Conservation (phyloP, 2,888 invertebrate species). For the Hoplodrina ambigua region DNA sequence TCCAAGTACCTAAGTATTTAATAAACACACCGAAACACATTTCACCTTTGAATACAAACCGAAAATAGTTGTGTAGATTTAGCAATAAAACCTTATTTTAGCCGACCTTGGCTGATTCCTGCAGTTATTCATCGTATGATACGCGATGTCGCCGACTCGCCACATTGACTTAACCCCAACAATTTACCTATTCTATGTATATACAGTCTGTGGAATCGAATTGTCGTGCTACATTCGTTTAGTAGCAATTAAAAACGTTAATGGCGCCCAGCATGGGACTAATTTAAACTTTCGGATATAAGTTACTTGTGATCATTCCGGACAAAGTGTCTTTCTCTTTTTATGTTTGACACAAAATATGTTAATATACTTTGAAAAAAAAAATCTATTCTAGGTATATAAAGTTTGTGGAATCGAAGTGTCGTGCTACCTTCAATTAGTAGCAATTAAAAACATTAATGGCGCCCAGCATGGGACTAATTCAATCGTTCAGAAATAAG, state of each 20-base stretch:
- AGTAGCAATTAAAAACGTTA: conserved; percentile 40
- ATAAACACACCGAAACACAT: conserved; percentile 20
- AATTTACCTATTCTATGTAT: conserved; percentile 55
- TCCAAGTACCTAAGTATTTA: conserved; percentile 14
- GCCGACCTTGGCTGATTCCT: conserved; percentile 75
- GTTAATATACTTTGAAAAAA: not conserved
- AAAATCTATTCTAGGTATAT: conserved; percentile 42
- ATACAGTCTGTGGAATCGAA: conserved; percentile 37
- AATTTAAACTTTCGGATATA: not conserved
- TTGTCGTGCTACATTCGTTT: conserved; percentile 36
- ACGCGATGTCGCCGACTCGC: conserved; percentile 78
- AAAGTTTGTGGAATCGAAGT: conserved; percentile 42
- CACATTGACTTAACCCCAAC: conserved; percentile 55
- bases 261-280: conserved; percentile 58
- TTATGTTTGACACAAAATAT: not conserved
- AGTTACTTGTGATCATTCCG: not conserved
- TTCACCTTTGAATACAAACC: conserved; percentile 47
- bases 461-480: conserved; percentile 57
- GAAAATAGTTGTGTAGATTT: conserved; percentile 71
- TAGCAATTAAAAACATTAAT: conserved; percentile 45
- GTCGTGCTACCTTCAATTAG: conserved; percentile 26
- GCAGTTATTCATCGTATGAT: conserved; percentile 75
- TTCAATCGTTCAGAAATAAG: not conserved
- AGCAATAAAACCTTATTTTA: conserved; percentile 75
- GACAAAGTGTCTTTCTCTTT: not conserved